Evolutionary conservation across 2,888 invertebrate genomes (phyloP).

Genomic region (Acanthosepion pharaonis): DNA sequence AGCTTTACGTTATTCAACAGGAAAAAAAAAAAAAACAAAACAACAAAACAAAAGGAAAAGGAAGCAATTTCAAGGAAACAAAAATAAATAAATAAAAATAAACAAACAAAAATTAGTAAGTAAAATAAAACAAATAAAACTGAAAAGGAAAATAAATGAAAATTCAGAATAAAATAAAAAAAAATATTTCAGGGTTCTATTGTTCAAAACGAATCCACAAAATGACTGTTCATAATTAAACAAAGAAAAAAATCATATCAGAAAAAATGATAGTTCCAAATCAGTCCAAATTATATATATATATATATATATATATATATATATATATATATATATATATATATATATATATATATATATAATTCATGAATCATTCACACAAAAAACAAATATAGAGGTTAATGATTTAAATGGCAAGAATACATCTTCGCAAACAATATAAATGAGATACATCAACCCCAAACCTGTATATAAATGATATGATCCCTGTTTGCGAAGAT

Average conservation of each 20-base stretch:
- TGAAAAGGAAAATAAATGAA: neutral
- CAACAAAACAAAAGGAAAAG: neutral
- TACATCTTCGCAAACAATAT: no score
- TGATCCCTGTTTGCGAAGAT: no score
- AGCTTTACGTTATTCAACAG: neutral
- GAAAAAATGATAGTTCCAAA: neutral
- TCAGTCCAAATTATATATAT: neutral
- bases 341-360: no score
- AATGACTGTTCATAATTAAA: neutral
- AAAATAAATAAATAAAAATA: neutral
- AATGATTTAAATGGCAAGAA: no score
- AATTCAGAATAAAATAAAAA: no score
- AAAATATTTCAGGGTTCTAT: neutral
- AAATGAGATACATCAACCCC: no score
- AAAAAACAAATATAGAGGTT: no score
- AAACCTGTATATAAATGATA: no score
- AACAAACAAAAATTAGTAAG: neutral
- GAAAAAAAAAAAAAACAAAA: neutral
- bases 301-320: no score
- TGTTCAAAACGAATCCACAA: neutral
- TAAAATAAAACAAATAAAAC: neutral
- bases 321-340: no score
- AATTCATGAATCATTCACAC: no score
- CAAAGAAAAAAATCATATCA: neutral
- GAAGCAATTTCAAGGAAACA: neutral